Percentiles rank a stretch among this genome's conserved stretches.
Conservation (phyloP, 2,113 vertebrate genomes). For the Rhabdomys dilectus region DNA sequence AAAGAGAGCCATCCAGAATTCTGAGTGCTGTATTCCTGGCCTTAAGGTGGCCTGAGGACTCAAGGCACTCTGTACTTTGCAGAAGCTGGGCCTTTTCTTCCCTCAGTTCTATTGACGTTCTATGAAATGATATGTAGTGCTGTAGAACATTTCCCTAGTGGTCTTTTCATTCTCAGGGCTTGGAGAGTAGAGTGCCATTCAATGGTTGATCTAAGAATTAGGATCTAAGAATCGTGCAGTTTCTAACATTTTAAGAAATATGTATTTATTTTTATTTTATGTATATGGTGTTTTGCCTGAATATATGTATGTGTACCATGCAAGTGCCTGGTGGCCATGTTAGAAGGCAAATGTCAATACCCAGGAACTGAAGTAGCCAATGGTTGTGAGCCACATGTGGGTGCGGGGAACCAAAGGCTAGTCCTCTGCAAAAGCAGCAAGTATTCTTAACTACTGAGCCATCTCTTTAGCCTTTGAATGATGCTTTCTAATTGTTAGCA, state of each 20-base stretch:
- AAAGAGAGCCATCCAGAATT: not conserved
- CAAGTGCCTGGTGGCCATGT: not conserved
- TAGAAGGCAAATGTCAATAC: not conserved
- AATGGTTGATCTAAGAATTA: not conserved
- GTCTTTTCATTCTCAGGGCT: not conserved
- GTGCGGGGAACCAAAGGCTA: not conserved
- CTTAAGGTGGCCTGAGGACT: not conserved
- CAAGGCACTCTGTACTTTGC: not conserved
- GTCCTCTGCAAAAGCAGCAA: not conserved
- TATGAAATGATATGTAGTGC: not conserved
- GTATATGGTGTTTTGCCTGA: not conserved
- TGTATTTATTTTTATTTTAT: not conserved
- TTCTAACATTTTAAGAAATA: too few species aligned
- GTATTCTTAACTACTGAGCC: not conserved
- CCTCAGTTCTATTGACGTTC: not conserved
- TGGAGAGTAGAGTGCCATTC: not conserved
- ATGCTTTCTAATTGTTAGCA: not conserved
- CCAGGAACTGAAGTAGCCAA: not conserved
- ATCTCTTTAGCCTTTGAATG: not conserved
- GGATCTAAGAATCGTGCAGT: not conserved
- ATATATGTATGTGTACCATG: not conserved
- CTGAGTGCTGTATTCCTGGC: not conserved
- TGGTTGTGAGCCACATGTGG: not conserved
- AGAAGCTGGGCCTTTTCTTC: not conserved
- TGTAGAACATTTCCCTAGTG: not conserved